These are phyloP conservation scores for Mechanitis mazaeus DNA, from an alignment of 2,888 invertebrate genomes.

Conservation along the genomic window DNA sequence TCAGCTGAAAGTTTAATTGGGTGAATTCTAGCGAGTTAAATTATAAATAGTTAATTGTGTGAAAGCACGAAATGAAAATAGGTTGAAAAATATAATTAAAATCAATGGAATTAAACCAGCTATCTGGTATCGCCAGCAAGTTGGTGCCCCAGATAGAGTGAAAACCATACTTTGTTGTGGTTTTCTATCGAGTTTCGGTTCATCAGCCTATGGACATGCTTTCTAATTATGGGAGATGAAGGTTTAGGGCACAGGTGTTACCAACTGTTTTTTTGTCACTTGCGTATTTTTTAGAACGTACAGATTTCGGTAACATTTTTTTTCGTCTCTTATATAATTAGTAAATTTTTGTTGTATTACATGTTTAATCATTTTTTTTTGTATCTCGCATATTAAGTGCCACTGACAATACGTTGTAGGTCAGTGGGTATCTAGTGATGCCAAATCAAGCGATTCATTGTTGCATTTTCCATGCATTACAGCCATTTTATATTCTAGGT, in stretches of 20 bases:
- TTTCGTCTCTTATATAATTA: slow-evolving; percentile 26
- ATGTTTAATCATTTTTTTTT: too few species aligned
- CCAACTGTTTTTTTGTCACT: slow-evolving; percentile 18
- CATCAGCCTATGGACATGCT: slow-evolving; percentile 54
- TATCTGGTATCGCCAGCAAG: slow-evolving; percentile 37
- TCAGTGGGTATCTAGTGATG: slow-evolving; percentile 46
- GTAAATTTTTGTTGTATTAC: slow-evolving; percentile 1
- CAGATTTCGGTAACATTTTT: too few species aligned
- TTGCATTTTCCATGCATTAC: slow-evolving; percentile 37
- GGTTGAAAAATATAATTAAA: too few species aligned
- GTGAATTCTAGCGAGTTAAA: too few species aligned
- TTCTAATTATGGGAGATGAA: slow-evolving; percentile 47
- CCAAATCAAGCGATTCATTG: slow-evolving; percentile 43
- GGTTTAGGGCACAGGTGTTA: slow-evolving; percentile 15
- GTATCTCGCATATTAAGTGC: slow-evolving; percentile 28
- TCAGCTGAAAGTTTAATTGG: too few species aligned
- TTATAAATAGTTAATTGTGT: too few species aligned
- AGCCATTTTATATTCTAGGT: slow-evolving; percentile 8
- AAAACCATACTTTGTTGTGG: slow-evolving; percentile 63
- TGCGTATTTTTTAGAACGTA: too few species aligned
- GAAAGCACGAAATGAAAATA: too few species aligned
- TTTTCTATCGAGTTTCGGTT: slow-evolving; percentile 68
- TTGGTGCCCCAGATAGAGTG: slow-evolving; percentile 66
- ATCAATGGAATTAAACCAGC: not conserved
- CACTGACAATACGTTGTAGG: slow-evolving; percentile 33